Percentiles rank a stretch among this genome's conserved stretches.
Evolutionary conservation across 2,113 vertebrate species (phyloP).

Genomic region (Proteles cristata): DNA sequence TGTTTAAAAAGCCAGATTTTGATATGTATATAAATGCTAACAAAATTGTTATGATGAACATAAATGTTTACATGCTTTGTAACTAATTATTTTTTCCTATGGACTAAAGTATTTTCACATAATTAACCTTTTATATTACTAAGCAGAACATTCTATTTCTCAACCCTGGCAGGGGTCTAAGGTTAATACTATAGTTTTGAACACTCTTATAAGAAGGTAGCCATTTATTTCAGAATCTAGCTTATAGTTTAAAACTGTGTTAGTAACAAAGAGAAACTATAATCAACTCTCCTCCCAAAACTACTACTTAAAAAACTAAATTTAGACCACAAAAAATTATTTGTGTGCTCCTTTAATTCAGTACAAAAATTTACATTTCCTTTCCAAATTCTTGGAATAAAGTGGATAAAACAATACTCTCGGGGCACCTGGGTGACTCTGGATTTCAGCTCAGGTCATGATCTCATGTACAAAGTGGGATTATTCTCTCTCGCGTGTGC

Average conservation of each 20-base stretch:
- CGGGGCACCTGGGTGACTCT: too few relatives aligned
- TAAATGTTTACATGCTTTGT: not conserved
- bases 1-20: not conserved
- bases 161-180: not conserved
- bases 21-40: not conserved
- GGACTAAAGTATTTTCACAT: not conserved
- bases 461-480: too few relatives aligned
- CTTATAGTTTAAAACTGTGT: not conserved
- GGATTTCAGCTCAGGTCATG: too few relatives aligned
- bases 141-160: conserved; percentile 46
- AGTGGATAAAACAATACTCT: not conserved
- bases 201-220: conserved; percentile 22
- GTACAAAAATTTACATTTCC: not conserved
- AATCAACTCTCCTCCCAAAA: not conserved
- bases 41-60: not conserved
- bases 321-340: not conserved
- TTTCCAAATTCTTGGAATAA: conserved; percentile 8
- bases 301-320: not conserved
- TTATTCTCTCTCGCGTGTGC: too few relatives aligned
- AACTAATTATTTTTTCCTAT: not conserved
- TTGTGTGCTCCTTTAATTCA: not conserved
- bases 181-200: not conserved
- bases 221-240: conserved; percentile 32
- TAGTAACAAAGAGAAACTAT: conserved; percentile 3
- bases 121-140: not conserved